Base-by-base conservation (phyloP, 2,113 vertebrate species). In the Oceanites oceanicus region DNA sequence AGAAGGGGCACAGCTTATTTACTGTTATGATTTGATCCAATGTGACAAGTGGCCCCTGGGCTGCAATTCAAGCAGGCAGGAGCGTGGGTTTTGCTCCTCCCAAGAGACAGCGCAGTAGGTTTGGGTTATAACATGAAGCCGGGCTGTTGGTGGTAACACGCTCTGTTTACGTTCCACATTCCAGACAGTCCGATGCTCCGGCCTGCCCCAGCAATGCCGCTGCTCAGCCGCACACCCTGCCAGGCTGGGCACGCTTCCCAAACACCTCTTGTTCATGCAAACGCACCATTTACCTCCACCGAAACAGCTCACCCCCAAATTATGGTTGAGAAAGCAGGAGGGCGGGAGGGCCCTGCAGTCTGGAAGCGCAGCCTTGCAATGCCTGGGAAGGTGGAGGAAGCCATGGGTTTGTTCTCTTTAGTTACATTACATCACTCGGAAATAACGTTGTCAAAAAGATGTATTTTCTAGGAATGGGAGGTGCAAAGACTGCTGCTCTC, bases 91-190 rank as follows among this genome's bases (percentile, higher is more conserved):
- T 68, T 34, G 87, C 66, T 76, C 66, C 62, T 97, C 86, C 77
- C 34, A 1, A 14, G 89, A 55, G 74, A 32, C 79, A 29, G 76
- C 6, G 1, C 2, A 1, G 76, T 22, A 6, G 9, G 27, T 30
- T 66, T 79, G 86, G 75, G 84, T 55, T 71, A 16, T 21, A 50
- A 86, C 66, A 40, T 1, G 10, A 25, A 86, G 86, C 95, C 0
- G 22, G 70, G 84, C 84, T 95, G 89, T 91, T 95, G 94, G 95
- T 96, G 63, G 91, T 91, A 96, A 94, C 92, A 45, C 18, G 1
- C 56, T 67, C 61, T 94, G 94, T 97, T 97, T 96, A 91, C 97
- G 95, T 96, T 95, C 89, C 94, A 95, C 97, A 83, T 97, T 95
- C 96, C 97, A 88, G 84, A 85, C 72, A 17, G 87, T 86, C 95